Evolutionary conservation across 2,113 vertebrate genomes (phyloP), one percentile per base, ranked within the genome.

Genomic region (Porphyrio hochstetteri): DNA sequence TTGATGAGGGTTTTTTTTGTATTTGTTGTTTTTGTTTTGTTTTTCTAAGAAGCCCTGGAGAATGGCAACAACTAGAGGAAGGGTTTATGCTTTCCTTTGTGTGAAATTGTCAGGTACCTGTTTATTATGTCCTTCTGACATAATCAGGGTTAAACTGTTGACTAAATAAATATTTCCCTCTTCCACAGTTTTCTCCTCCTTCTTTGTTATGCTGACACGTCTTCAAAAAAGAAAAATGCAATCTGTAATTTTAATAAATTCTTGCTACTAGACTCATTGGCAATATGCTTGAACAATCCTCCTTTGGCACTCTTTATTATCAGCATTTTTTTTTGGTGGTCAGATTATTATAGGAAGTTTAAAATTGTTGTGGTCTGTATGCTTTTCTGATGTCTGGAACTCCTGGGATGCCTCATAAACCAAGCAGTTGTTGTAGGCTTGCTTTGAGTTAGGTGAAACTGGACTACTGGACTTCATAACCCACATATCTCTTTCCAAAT

Each of bases 1-100:
- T 3, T 15, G 10, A 9, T 33, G 27, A 28, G 16, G 1, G 2
- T 20, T 16, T 16, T 57, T 46, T 18, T 7, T 7, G 44, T 46
- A 17, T 16, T 13, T 53, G 56, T 2, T 1, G 8, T 9, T 36
- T 24, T 1, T 8, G 5, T 9, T 38, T 8, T 0, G 23, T 38
- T 24, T 14, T 72, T 53, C 4, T 52, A 35, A 56, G 31, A 44
- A 52, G 5, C 2, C 21, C 24, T 65, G 21, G 5, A 42, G 10
- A 77, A 78, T 17, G 14, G 29, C 13, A 68, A 23, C 36, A 77
- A 16, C 9, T 29, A 52, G 29, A 81, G 25, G 7, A 9, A 60
- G 20, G 18, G 12, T 82, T 86, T 31, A 7, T 69, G 15, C 8
- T 72, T 9, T 8, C 67, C n/a, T 72, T 44, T 11, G 2, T 9